Conservation (phyloP, 2,113 vertebrate species). For the Naja naja region DNA sequence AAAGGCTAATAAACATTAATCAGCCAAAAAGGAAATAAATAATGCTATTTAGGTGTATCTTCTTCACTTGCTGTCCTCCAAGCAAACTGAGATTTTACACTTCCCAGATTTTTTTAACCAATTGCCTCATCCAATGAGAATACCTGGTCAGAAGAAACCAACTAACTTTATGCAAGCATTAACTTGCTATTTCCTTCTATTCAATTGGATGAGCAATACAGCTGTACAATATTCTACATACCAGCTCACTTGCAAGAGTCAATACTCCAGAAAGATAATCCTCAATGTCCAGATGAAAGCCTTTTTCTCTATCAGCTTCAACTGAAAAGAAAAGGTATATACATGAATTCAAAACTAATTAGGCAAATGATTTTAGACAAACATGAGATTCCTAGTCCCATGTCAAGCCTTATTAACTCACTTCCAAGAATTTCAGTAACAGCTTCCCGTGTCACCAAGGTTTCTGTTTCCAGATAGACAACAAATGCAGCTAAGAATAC, state of each 20-base stretch:
- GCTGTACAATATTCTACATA: slow-evolving; percentile 63
- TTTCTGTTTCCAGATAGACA: slow-evolving; percentile 91
- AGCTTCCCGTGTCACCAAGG: slow-evolving; percentile 88
- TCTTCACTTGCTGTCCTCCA: neutral
- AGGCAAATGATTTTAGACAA: neutral
- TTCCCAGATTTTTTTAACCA: neutral
- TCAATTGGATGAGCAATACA: neutral
- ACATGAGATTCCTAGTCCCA: neutral
- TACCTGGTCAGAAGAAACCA: neutral
- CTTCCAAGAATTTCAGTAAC: slow-evolving; percentile 92
- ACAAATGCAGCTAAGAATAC: slow-evolving; percentile 90
- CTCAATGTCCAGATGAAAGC: slow-evolving; percentile 96
- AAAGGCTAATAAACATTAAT: neutral
- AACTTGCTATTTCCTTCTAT: slow-evolving; percentile 7
- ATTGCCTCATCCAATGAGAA: neutral
- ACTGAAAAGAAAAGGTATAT: slow-evolving; percentile 67
- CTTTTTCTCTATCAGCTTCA: slow-evolving; percentile 90
- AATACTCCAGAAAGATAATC: slow-evolving; percentile 95
- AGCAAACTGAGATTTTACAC: neutral
- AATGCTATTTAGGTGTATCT: neutral
- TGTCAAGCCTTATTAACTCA: slow-evolving; percentile 66
- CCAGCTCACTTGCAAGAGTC: slow-evolving; percentile 95
- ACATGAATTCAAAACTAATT: neutral
- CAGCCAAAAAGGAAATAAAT: neutral
- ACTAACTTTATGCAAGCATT: neutral